Percentiles rank a stretch among this genome's conserved stretches.
Conservation (phyloP, 2,797 vertebrate species). For the Numenius phaeopus region DNA sequence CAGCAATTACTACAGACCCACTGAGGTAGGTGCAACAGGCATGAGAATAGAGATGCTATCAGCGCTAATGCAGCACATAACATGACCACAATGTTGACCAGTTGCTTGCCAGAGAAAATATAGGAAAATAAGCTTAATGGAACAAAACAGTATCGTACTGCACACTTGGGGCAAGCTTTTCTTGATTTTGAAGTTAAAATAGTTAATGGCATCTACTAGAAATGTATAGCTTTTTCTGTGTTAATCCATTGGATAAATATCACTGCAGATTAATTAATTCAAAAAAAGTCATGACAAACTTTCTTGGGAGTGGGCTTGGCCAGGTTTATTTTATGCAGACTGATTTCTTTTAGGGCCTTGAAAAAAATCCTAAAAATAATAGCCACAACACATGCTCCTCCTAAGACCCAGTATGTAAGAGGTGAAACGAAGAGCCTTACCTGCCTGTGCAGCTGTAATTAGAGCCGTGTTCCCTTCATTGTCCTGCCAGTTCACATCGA, state of each 20-base stretch:
- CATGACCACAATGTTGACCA: rapidly evolving
- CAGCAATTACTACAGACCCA: not conserved
- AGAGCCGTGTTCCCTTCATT: constrained; percentile 96
- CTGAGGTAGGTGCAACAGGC: not conserved
- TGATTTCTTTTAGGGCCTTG: not conserved
- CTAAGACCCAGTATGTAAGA: not conserved
- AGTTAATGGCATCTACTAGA: not conserved
- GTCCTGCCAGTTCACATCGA: constrained; percentile 98
- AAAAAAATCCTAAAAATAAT: not conserved
- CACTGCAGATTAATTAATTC: not conserved
- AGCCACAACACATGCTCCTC: not conserved
- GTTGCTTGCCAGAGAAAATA: not conserved
- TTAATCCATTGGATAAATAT: not conserved
- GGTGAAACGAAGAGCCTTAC: constrained; percentile 77
- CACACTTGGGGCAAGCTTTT: not conserved
- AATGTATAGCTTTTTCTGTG: not conserved
- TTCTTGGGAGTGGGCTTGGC: not conserved
- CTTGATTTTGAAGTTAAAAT: not conserved
- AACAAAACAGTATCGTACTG: not conserved
- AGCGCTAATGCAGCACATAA: not conserved
- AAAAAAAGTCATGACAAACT: not conserved
- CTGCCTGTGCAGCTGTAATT: constrained; percentile 95
- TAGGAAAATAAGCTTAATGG: not conserved
- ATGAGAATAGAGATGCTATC: not conserved
- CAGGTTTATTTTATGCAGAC: not conserved